These are phyloP conservation scores for Heptranchias perlo DNA, from an alignment of 2,113 vertebrate genomes.

Conservation along the genomic window DNA sequence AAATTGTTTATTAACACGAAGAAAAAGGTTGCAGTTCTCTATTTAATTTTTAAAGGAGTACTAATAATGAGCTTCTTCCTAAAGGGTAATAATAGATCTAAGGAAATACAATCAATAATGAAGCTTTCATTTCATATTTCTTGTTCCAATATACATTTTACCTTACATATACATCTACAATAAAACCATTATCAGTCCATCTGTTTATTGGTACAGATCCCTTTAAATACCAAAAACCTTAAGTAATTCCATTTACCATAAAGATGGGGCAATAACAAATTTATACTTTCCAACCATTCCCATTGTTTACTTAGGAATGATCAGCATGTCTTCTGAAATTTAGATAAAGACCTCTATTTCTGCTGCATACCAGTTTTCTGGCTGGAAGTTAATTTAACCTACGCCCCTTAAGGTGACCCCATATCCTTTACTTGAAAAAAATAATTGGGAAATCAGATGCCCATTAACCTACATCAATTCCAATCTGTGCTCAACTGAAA, in stretches of 20 bases:
- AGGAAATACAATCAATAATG: not conserved
- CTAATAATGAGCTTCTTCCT: not conserved
- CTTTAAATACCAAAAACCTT: not conserved
- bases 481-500: not conserved
- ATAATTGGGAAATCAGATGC: not conserved
- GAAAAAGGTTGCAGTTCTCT: not conserved
- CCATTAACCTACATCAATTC: not conserved
- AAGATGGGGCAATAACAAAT: not conserved
- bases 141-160: not conserved
- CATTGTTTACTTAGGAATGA: not conserved
- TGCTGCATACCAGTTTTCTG: not conserved
- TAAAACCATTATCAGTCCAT: not conserved
- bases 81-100: too few relatives aligned
- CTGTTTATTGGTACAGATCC: not conserved
- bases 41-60: not conserved
- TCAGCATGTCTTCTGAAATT: not conserved
- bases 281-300: not conserved
- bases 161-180: not conserved
- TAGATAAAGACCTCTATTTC: not conserved
- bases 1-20: not conserved
- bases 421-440: not conserved
- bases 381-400: not conserved
- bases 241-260: not conserved
- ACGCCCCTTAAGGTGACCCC: not conserved
- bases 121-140: not conserved